These are phyloP conservation scores for Mustelus asterias DNA, from an alignment of 2,113 vertebrate species.

Conservation along the genomic window DNA sequence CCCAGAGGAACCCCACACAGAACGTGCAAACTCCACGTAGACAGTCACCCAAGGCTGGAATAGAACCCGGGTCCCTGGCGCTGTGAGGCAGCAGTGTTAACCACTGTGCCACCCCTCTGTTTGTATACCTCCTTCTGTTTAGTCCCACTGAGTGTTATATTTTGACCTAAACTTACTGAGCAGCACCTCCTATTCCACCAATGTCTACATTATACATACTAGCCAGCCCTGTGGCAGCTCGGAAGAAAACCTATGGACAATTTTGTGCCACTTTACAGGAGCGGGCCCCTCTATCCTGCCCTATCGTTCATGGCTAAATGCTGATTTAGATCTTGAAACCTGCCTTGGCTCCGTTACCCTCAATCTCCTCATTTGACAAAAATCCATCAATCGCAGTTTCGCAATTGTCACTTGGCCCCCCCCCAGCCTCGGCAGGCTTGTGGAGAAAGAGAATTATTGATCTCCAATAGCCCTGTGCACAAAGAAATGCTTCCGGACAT, in stretches of 20 bases:
- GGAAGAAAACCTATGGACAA: neutral
- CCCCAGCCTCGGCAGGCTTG: neutral
- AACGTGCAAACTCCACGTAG: too few species aligned
- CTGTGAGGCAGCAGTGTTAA: too few species aligned
- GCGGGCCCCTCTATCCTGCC: neutral
- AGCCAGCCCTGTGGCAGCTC: neutral
- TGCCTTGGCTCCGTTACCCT: neutral
- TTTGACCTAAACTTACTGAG: neutral
- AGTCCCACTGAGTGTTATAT: neutral
- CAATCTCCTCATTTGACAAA: neutral
- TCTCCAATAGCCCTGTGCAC: neutral
- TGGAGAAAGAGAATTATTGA: neutral
- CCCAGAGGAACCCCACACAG: too few species aligned
- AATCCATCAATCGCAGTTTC: neutral
- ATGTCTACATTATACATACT: neutral
- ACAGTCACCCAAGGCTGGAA: too few species aligned
- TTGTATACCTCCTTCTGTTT: neutral
- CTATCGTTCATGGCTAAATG: neutral
- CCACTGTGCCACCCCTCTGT: too few species aligned
- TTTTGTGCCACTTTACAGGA: neutral
- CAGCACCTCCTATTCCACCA: neutral
- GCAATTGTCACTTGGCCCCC: neutral
- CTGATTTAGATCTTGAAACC: too few species aligned
- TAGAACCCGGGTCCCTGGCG: too few species aligned
- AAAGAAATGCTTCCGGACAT: neutral